Percentiles rank a stretch among this genome's conserved stretches.
Evolutionary conservation across 2,888 invertebrate genomes (phyloP).

Genomic region (Drosophila atripex): DNA sequence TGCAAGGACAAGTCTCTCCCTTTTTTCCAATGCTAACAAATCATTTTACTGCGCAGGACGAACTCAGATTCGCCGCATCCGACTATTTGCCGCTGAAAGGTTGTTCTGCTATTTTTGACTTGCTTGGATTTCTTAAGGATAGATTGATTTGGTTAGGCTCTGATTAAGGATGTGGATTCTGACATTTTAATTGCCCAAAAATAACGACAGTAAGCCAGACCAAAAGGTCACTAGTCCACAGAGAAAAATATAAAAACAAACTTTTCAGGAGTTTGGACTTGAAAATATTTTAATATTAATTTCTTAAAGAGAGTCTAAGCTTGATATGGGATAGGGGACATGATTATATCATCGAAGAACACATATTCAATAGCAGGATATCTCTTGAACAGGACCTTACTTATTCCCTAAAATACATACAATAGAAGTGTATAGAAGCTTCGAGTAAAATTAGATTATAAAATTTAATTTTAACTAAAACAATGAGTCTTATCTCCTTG

Average conservation of each 20-base stretch:
- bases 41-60: conserved; percentile 2
- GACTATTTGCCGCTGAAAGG: neutral
- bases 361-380: neutral
- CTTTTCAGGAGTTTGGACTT: neutral
- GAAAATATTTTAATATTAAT: neutral
- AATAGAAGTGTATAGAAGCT: too few species aligned
- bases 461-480: neutral
- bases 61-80: neutral
- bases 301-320: too few species aligned
- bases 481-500: neutral
- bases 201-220: neutral
- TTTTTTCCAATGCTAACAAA: neutral
- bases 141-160: neutral
- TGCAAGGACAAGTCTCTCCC: neutral
- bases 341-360: neutral
- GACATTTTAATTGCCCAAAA: conserved; percentile 1
- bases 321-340: too few species aligned
- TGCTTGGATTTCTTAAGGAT: neutral
- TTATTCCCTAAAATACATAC: too few species aligned
- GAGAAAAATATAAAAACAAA: neutral
- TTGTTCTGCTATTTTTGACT: neutral
- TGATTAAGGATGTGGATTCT: conserved; percentile 1
- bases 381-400: too few species aligned
- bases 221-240: neutral
- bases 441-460: neutral